Conservation (phyloP, 2,113 vertebrate species). For the Mungos mungo region DNA sequence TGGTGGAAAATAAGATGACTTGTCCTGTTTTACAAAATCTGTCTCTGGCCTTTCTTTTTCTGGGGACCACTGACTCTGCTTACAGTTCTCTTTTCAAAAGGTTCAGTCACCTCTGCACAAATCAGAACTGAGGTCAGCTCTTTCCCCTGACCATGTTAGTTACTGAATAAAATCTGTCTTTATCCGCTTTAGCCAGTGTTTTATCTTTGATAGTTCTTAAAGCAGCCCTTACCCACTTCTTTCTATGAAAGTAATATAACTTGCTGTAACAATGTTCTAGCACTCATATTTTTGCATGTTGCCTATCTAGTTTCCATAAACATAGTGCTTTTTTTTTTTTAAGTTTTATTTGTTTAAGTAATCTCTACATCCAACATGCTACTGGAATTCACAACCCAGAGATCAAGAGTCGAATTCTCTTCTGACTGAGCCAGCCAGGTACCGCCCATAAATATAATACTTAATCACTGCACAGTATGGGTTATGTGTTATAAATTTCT, state of each 20-base stretch:
- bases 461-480: background rate
- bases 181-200: background rate
- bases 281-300: background rate
- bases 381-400: background rate
- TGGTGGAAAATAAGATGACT: background rate
- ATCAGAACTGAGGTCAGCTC: background rate
- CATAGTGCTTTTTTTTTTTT: background rate
- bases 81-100: background rate
- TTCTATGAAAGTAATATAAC: background rate
- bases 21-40: background rate
- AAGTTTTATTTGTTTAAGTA: background rate
- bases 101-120: background rate
- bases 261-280: background rate
- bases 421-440: background rate
- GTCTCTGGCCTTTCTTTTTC: background rate
- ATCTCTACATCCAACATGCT: background rate
- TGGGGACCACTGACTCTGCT: background rate
- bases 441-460: background rate
- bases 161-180: background rate
- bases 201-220: background rate
- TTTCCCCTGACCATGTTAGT: background rate
- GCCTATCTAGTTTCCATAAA: background rate
- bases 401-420: background rate
- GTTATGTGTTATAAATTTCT: background rate
- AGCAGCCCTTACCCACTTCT: background rate